Conservation (phyloP, 2,113 vertebrate species). For the Marmota flaviventris region DNA sequence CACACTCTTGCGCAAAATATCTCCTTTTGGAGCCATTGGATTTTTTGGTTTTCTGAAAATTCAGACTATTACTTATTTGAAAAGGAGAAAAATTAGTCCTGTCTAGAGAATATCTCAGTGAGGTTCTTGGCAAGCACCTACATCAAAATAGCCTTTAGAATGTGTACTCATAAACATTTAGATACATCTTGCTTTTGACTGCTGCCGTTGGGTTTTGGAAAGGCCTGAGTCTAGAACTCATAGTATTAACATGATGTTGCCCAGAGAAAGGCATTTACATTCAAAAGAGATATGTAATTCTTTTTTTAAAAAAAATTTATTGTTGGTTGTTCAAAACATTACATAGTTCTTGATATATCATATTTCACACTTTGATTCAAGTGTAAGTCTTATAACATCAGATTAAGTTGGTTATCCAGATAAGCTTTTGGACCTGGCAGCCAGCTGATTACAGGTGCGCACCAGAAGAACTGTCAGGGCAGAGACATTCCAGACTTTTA, state of each 20-base stretch:
- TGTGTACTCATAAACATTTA: not conserved
- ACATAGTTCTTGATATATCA: no score
- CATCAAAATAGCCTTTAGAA: not conserved
- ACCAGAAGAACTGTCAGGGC: not conserved
- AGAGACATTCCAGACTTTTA: not conserved
- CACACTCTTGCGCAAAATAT: not conserved
- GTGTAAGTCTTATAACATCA: not conserved
- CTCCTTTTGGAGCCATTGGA: not conserved
- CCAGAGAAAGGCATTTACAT: not conserved
- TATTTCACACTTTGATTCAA: no score
- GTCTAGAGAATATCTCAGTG: not conserved
- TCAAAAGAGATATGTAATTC: not conserved
- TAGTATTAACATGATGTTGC: not conserved
- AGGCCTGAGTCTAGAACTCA: not conserved
- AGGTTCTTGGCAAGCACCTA: not conserved
- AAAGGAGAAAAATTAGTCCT: not conserved
- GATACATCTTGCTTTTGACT: not conserved
- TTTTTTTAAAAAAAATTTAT: no score
- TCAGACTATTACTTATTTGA: not conserved
- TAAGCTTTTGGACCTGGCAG: not conserved
- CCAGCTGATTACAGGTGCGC: not conserved
- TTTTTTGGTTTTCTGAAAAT: not conserved
- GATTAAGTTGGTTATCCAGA: not conserved
- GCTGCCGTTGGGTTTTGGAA: not conserved
- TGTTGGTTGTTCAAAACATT: no score